Base-by-base conservation (phyloP, 2,113 vertebrate species). In the Baryphthengus martii region DNA sequence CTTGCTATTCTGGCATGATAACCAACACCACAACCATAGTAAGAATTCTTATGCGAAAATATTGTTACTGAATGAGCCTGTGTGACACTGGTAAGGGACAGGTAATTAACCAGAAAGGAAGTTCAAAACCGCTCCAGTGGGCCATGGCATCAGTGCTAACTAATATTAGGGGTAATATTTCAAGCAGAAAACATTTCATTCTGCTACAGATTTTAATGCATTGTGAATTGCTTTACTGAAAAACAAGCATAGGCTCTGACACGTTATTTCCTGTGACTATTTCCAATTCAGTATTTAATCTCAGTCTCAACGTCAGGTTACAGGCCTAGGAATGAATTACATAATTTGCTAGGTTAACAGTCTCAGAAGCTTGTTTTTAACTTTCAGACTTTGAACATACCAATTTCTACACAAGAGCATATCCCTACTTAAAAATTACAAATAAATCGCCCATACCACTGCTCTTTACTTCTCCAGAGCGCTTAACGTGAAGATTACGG, bases 341-440 rank as follows among this genome's bases (percentile, higher is more conserved):
- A 9, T 59, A 35, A 39, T 17, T 26, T 52, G 17, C 59, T 39
- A 19, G 19, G 37, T 62, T 33, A 72, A 33, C 35, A 18, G 25
- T 12, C 25, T 17, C 53, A 33, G 25, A 35, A 58, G 65, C 10
- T 47, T 52, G 13, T 4, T 44, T 79, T 75, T 33, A 70, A 33
- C 26, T 58, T 91, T 35, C 16, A 53, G 61, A 28, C 28, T 67
- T 50, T 8, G 28, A 61, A 33, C 29, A 24, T 14, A 62, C 25
- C 0, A 0, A n/a, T 15, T 67, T 42, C 47, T 40, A 44, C 10
- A 42, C 17, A 25, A 21, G 3, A 47, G 25, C 45, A 53, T 1
- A 1, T 58, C n/a, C n/a, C 28, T 65, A 56, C 35, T 20, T 53
- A 49, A 68, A 58, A 63, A 20, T 4, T 0, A 1, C 84, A 37